Evolutionary conservation across 2,888 invertebrate species (phyloP).

Genomic region (Acanthacorydalis orientalis): DNA sequence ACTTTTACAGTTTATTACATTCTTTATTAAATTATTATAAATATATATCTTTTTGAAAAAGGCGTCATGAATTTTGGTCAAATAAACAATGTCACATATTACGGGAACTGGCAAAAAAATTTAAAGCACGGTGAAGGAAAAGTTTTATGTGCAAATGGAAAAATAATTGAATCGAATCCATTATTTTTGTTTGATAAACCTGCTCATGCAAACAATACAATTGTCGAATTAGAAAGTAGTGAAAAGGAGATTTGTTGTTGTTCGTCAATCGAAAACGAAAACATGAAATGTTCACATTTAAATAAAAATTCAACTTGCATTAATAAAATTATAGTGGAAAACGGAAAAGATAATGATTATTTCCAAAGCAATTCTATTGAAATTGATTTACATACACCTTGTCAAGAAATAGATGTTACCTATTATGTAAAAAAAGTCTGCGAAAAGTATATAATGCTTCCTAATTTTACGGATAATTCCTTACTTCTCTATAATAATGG

Average conservation of each 20-base stretch:
- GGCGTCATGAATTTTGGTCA: conserved; percentile 30
- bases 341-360: neutral
- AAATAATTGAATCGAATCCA: conserved; percentile 28
- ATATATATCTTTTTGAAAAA: conserved; percentile 8
- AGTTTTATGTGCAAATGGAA: conserved; percentile 37
- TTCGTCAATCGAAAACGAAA: neutral
- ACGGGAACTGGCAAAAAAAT: conserved; percentile 35
- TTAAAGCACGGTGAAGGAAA: conserved; percentile 38
- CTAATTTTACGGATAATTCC: neutral
- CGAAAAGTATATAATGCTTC: neutral
- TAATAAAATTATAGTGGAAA: no score
- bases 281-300: neutral
- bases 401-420: conserved; percentile 26
- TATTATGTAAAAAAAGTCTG: conserved; percentile 28
- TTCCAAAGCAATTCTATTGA: conserved; percentile 9
- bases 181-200: conserved; percentile 36
- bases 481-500: neutral
- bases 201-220: conserved; percentile 11
- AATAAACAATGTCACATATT: conserved; percentile 34
- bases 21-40: no score
- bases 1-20: no score
- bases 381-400: conserved; percentile 16
- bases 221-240: no score
- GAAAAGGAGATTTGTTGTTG: no score
- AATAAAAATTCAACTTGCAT: neutral